Evolutionary conservation across 1,140 invertebrate species (phyloP), one percentile per base, ranked within the genome.

Genomic region (Drosophila bocki): DNA sequence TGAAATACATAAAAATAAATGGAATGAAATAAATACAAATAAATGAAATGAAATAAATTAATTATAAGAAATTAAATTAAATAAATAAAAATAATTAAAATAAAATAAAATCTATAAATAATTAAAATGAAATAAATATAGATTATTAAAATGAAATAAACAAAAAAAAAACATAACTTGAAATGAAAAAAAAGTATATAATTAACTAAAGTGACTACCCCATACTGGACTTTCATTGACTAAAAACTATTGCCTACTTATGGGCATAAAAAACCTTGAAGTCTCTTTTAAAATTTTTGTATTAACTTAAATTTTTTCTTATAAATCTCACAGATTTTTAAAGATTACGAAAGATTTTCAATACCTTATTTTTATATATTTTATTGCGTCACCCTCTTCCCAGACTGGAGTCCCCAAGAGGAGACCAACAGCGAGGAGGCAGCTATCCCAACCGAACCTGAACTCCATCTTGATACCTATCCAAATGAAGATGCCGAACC

Each of bases 401-500:
- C 13, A 68, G 64, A 48, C 26, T 64, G 44, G 3, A 48, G 26
- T 42, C 45, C 19, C 9, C 19, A 63, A 19, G 58, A 62, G 3
- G 62, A 35, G 19, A 32, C 44, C 6, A 32, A 32, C 26, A 48
- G 44, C 26, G 58, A 68, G 9, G 61, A 67, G 53, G 56, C 77
- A 29, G n/a, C 35, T 12, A 54, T n/a, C 2, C 13, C 4, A 0
- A 15, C 4, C 17, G 7, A 33, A 9, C 0, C 32, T 4, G 29
- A 15, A 9, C 12, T 17, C 33, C 12, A 5, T 1, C 7, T 12
- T 5, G n/a, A 13, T 5, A 1, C 33, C 3, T 26, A 22, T 26
- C 35, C 35, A 3, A 29, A 64, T 15, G 45, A 51, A 19, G 76
- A 87, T 56, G 76, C 78, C n/a, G 86, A 82, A 17, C 63, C 63